A percentile compares a stretch with the other conserved stretches of the same genome.
These are phyloP conservation scores for Pseudorasbora parva DNA, from an alignment of 2,113 vertebrate genomes.

Conservation along the genomic window DNA sequence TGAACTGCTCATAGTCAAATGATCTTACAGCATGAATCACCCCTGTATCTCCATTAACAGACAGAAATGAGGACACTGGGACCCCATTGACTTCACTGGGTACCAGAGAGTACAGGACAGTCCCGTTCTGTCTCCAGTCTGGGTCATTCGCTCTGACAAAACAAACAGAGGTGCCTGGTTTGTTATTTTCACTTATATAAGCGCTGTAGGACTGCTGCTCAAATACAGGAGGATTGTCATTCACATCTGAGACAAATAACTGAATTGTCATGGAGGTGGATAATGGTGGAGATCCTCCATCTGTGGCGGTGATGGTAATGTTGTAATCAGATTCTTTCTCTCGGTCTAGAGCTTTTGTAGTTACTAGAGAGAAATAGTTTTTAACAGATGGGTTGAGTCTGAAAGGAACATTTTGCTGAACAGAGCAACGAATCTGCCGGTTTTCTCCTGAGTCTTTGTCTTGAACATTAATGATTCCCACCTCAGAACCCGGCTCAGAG, in stretches of 20 bases:
- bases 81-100: conserved; percentile 50
- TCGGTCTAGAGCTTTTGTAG: conserved; percentile 1
- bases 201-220: conserved; percentile 51
- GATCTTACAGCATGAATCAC: conserved; percentile 57
- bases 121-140: conserved; percentile 63
- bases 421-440: conserved; percentile 28
- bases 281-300: conserved; percentile 68
- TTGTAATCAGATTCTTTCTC: conserved; percentile 60
- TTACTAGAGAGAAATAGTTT: not conserved
- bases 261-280: not conserved
- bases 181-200: conserved; percentile 57
- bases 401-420: conserved; percentile 6
- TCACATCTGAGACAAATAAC: conserved; percentile 42
- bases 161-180: conserved; percentile 52
- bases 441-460: conserved; percentile 54
- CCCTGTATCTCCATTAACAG: conserved; percentile 55
- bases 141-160: conserved; percentile 56
- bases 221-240: conserved; percentile 58
- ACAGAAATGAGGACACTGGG: conserved; percentile 50
- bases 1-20: conserved; percentile 60
- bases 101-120: conserved; percentile 57
- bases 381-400: not conserved
- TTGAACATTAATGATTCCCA: not conserved
- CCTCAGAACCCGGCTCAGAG: conserved; percentile 5
- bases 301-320: conserved; percentile 67